Percentiles rank a stretch among this genome's conserved stretches.
phyloP scores from a whole-genome alignment of 2,797 vertebrate species.

The Huso huso region DNA sequence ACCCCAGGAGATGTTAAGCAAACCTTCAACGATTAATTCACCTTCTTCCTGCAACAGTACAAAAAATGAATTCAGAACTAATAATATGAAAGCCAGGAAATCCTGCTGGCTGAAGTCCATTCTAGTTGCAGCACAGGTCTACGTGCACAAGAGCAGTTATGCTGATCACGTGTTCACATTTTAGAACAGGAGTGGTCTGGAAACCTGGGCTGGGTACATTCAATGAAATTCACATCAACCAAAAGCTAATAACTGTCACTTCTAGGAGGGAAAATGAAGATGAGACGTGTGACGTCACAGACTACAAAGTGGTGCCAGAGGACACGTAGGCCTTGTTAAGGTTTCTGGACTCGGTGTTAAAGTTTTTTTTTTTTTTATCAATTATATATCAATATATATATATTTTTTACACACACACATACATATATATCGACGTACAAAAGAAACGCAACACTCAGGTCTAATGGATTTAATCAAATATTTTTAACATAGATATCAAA shows the following conservation, averaged over 20 bases:
- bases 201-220: conserved; percentile 26
- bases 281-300: conserved; percentile 17
- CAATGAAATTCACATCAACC: conserved; percentile 18
- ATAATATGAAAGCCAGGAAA: conserved; percentile 40
- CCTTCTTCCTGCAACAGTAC: conserved; percentile 58
- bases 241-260: conserved; percentile 34
- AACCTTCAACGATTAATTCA: conserved; percentile 68
- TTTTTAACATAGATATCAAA: too few species aligned
- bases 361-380: too few species aligned
- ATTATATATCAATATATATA: too few species aligned
- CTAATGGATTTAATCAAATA: too few species aligned
- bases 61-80: conserved; percentile 21
- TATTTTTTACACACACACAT: too few species aligned
- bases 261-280: conserved; percentile 21
- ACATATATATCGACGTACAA: too few species aligned
- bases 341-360: too few species aligned
- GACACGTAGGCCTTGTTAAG: conserved; percentile 42
- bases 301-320: conserved; percentile 22
- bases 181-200: conserved; percentile 23
- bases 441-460: too few species aligned
- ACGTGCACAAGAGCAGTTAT: conserved; percentile 41
- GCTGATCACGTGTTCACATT: conserved; percentile 23
- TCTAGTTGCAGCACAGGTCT: conserved; percentile 37
- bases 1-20: conserved; percentile 83
- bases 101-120: conserved; percentile 47